These are phyloP conservation scores for Callionymus lyra DNA, from an alignment of 2,113 vertebrate genomes.

Conservation along the genomic window DNA sequence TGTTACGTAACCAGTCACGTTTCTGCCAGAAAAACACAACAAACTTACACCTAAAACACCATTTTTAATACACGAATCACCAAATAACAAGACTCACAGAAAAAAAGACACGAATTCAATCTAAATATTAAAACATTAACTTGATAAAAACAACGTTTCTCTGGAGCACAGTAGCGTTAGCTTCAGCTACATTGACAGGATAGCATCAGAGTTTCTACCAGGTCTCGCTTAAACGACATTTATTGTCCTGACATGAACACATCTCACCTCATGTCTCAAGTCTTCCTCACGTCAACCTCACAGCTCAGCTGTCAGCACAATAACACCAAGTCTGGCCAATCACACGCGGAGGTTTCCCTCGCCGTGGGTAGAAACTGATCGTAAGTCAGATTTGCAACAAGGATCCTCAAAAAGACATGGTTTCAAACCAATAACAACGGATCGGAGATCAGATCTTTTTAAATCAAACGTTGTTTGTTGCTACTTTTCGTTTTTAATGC, in stretches of 20 bases:
- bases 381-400: conserved; percentile 1
- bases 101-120: not conserved
- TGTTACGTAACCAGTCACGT: conserved; percentile 43
- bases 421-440: not conserved
- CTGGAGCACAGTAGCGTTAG: too few relatives aligned
- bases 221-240: too few relatives aligned
- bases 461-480: too few relatives aligned
- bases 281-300: not conserved
- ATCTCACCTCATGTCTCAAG: conserved; percentile 1
- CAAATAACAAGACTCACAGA: not conserved
- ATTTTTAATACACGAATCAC: too few relatives aligned
- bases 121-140: not conserved
- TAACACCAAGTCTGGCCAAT: conserved; percentile 34
- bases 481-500: too few relatives aligned
- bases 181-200: too few relatives aligned
- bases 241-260: not conserved
- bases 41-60: not conserved
- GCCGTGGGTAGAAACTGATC: not conserved
- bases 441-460: not conserved
- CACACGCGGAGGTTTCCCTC: not conserved
- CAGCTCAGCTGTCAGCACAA: conserved; percentile 6
- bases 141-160: not conserved
- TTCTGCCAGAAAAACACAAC: conserved; percentile 8
- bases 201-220: too few relatives aligned
- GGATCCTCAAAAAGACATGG: accelerated